phyloP scores from a whole-genome alignment of 1,140 invertebrate species.

The Stenopsyche tienmushanensis region DNA sequence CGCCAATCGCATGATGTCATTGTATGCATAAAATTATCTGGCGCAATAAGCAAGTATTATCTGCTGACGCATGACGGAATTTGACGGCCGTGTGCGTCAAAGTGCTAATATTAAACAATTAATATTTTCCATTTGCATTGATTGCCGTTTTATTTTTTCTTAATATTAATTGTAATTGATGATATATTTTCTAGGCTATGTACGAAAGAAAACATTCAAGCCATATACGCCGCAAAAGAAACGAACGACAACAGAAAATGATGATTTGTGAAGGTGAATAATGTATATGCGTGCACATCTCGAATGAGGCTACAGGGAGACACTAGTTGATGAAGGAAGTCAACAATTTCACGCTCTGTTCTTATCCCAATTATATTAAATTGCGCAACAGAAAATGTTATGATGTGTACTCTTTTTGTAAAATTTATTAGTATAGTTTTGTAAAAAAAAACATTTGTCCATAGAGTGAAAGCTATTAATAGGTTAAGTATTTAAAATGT shows the following conservation, averaged over 20 bases:
- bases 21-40: too few species aligned
- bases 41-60: too few species aligned
- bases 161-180: too few species aligned
- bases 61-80: too few species aligned
- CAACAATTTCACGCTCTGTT: neutral
- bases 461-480: slow-evolving; percentile 5
- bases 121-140: too few species aligned
- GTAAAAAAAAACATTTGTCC: slow-evolving; percentile 6
- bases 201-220: slow-evolving; percentile 26
- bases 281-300: neutral
- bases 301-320: slow-evolving; percentile 11
- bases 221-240: slow-evolving; percentile 19
- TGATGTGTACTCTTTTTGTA: neutral
- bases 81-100: too few species aligned
- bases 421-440: slow-evolving; percentile 4
- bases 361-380: slow-evolving; percentile 7
- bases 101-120: too few species aligned
- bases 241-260: slow-evolving; percentile 20
- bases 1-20: too few species aligned
- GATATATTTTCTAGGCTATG: slow-evolving; percentile 11
- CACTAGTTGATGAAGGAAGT: neutral
- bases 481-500: slow-evolving; percentile 5
- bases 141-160: too few species aligned
- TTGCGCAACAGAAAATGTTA: neutral
- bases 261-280: neutral